Evolutionary conservation across 2,888 invertebrate genomes (phyloP).

Genomic region (Coelinius sp.): DNA sequence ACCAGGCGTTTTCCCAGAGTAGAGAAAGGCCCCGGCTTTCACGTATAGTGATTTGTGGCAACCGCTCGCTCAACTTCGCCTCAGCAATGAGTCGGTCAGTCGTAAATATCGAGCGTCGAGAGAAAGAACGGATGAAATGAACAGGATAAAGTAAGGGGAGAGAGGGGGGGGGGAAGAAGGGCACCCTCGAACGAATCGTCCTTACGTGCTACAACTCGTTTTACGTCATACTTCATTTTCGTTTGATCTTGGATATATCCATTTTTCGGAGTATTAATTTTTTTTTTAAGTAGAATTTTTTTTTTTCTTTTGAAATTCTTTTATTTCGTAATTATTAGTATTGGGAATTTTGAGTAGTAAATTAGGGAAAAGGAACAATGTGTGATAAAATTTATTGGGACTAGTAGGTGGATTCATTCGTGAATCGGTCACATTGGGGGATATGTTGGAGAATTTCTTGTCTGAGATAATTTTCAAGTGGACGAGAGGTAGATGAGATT

Average conservation of each 20-base stretch:
- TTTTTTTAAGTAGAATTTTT: neutral
- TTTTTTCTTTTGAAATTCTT: neutral
- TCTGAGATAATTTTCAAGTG: conserved; percentile 3
- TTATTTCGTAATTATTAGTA: neutral
- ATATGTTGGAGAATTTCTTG: neutral
- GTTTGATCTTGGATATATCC: neutral
- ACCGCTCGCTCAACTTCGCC: conserved; percentile 68
- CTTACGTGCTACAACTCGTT: conserved; percentile 5
- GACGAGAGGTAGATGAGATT: neutral
- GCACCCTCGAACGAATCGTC: conserved; percentile 14
- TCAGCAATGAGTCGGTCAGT: conserved; percentile 70
- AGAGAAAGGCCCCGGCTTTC: conserved; percentile 68
- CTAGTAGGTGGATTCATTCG: neutral
- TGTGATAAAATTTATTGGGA: neutral
- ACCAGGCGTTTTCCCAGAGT: conserved; percentile 69
- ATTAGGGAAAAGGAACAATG: neutral
- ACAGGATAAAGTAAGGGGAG: no score
- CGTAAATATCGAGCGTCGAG: conserved; percentile 67
- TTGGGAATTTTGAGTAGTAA: neutral
- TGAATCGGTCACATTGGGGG: neutral
- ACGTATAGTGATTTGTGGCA: conserved; percentile 69
- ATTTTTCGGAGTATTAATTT: neutral
- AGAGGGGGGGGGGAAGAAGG: conserved; percentile 6
- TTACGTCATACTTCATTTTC: conserved; percentile 16
- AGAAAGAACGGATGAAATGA: conserved; percentile 52